Percentiles rank a stretch among this genome's conserved stretches.
Evolutionary conservation across 2,888 invertebrate genomes (phyloP).

Genomic region (Trachelus tabidus): DNA sequence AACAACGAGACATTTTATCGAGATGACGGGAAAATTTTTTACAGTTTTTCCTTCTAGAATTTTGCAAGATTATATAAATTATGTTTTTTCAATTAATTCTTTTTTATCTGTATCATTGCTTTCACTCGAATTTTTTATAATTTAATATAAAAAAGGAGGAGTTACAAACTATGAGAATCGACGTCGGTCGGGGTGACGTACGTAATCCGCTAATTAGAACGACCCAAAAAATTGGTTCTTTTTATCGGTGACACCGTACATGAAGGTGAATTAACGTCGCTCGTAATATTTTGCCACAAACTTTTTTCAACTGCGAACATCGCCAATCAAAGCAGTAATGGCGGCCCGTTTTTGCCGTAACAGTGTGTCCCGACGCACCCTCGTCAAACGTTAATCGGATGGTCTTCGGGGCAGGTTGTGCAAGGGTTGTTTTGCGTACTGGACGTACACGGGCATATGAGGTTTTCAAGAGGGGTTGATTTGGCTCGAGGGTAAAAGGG

Average conservation of each 20-base stretch:
- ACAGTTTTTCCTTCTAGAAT: neutral
- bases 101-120: neutral
- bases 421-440: neutral
- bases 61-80: neutral
- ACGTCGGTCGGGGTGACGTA: neutral
- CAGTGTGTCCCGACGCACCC: constrained; percentile 8
- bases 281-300: neutral
- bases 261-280: neutral
- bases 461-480: neutral
- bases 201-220: neutral
- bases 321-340: neutral
- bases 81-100: neutral
- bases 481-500: neutral
- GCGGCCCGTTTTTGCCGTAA: neutral
- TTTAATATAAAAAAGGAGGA: neutral
- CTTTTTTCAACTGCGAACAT: neutral
- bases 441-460: neutral
- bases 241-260: neutral
- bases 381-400: constrained; percentile 18
- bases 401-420: neutral
- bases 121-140: too few species aligned
- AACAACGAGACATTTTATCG: neutral
- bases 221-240: neutral
- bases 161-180: neutral
- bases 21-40: neutral